phyloP scores from a whole-genome alignment of 92 coral and sea anemone species.

The Scolanthus callimorphus region DNA sequence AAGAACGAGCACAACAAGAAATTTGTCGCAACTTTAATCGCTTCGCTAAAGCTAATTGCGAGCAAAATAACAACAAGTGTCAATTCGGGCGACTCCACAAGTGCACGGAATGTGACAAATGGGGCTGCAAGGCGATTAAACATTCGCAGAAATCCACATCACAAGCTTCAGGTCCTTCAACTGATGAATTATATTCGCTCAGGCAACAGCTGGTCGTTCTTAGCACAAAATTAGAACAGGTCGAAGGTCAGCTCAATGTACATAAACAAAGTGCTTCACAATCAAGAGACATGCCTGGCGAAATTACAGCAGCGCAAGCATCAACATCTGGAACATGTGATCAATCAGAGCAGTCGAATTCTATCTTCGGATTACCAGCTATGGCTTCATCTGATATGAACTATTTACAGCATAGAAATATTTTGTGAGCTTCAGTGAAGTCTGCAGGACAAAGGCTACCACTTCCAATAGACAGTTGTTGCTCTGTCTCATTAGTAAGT shows the following conservation, averaged over 20 bases:
- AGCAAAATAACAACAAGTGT: conserved; percentile 42
- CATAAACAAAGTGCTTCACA: too few species aligned
- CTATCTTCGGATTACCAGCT: conserved; percentile 42
- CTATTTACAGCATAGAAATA: conserved; percentile 24
- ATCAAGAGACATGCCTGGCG: too few species aligned
- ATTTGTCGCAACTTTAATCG: conserved; percentile 41
- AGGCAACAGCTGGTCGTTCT: conserved; percentile 20
- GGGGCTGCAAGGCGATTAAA: conserved; percentile 40
- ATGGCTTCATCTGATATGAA: conserved; percentile 14
- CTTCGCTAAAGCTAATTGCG: conserved; percentile 29
- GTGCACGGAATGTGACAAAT: conserved; percentile 27
- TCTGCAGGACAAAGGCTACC: conserved; percentile 38
- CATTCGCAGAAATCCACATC: conserved; percentile 13
- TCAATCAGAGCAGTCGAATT: background rate
- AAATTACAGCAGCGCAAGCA: conserved; percentile 2
- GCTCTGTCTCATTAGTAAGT: conserved; percentile 51
- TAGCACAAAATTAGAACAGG: conserved; percentile 15
- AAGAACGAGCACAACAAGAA: conserved; percentile 19
- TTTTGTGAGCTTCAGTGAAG: conserved; percentile 31
- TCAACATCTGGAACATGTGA: background rate
- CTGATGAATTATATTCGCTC: conserved; percentile 3
- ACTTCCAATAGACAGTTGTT: conserved; percentile 34
- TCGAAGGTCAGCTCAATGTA: conserved; percentile 17
- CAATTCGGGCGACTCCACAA: conserved; percentile 29
- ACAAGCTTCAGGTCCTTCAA: conserved; percentile 6